phyloP scores from a whole-genome alignment of 2,888 invertebrate species.

The Micropterix aruncella region DNA sequence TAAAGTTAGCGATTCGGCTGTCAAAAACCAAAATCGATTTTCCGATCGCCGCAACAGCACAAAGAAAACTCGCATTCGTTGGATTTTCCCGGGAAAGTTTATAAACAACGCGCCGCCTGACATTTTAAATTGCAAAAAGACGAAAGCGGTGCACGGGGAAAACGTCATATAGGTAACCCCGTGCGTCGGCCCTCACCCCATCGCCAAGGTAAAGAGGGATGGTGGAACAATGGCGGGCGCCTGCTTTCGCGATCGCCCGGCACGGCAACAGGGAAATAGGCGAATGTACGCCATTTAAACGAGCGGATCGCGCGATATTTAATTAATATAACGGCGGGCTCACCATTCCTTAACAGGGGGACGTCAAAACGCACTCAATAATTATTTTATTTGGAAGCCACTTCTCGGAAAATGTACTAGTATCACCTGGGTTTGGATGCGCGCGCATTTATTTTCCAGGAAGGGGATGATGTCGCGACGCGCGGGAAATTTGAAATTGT shows the following conservation, averaged over 20 bases:
- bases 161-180: background rate
- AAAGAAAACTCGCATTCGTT: no score
- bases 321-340: background rate
- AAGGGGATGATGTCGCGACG: no score
- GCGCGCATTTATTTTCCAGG: background rate
- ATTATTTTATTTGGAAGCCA: background rate
- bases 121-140: background rate
- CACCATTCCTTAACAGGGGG: background rate
- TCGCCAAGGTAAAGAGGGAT: background rate
- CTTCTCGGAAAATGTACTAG: background rate
- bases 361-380: background rate
- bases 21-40: conserved; percentile 12
- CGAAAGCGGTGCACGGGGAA: background rate
- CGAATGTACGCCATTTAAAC: background rate
- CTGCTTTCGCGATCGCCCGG: background rate
- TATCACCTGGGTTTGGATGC: background rate
- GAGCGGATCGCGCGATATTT: background rate
- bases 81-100: no score
- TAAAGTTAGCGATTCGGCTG: conserved; percentile 11
- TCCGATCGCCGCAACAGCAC: conserved; percentile 3
- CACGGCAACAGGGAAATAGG: background rate
- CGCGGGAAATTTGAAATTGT: no score
- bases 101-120: background rate
- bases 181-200: background rate
- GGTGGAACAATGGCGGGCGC: background rate